phyloP scores from a whole-genome alignment of 2,888 invertebrate genomes.

The Nomada goodeniana region DNA sequence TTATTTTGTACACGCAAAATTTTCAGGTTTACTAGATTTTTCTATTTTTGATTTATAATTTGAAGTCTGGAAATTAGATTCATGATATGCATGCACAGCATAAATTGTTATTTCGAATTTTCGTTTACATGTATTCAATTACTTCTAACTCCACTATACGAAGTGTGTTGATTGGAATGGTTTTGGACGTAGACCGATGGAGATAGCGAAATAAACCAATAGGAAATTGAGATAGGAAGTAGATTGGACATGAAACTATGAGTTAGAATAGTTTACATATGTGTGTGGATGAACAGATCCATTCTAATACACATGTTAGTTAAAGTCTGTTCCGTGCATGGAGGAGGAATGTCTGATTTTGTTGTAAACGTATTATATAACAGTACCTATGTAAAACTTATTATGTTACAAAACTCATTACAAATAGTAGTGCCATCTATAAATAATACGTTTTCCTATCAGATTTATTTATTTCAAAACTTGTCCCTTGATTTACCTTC shows the following conservation, averaged over 20 bases:
- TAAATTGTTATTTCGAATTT: constrained; percentile 40
- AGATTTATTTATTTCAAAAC: no score
- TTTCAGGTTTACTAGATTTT: no score
- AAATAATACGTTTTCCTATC: no score
- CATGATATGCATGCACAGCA: background rate
- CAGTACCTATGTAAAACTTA: no score
- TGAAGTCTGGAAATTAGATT: no score
- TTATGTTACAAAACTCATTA: no score
- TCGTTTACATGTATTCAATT: constrained; percentile 58
- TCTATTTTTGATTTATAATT: background rate
- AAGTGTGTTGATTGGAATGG: constrained; percentile 42
- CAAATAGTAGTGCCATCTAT: no score
- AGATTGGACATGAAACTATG: constrained; percentile 60
- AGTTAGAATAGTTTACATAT: constrained; percentile 26
- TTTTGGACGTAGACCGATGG: constrained; percentile 49
- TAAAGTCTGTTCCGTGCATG: constrained; percentile 1
- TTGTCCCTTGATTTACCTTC: no score
- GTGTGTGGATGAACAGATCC: background rate
- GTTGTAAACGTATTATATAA: background rate
- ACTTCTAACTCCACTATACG: constrained; percentile 30
- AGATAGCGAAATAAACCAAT: constrained; percentile 60
- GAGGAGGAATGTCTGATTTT: background rate
- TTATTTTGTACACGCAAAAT: no score
- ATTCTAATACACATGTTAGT: background rate
- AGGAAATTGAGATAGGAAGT: constrained; percentile 58